Conservation (phyloP, 2,888 invertebrate species). For the Anaspis maculata region DNA sequence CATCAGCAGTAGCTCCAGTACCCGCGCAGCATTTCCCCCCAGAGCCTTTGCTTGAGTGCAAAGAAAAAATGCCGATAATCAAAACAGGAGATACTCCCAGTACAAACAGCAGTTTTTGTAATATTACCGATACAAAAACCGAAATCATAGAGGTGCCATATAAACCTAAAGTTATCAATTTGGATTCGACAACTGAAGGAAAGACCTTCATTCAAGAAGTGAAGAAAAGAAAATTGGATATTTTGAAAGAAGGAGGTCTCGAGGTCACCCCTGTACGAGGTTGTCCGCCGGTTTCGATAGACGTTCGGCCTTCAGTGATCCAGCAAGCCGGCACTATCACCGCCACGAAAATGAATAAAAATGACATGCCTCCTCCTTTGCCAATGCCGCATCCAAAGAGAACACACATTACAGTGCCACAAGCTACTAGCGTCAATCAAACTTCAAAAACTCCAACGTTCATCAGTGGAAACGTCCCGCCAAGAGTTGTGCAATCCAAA, state of each 20-base stretch:
- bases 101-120: too few relatives aligned
- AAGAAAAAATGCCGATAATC: slow-evolving; percentile 48
- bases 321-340: slow-evolving; percentile 23
- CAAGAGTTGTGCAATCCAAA: slow-evolving; percentile 54
- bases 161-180: slow-evolving; percentile 53
- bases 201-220: slow-evolving; percentile 35
- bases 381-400: slow-evolving; percentile 35
- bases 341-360: slow-evolving; percentile 15
- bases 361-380: slow-evolving; percentile 31
- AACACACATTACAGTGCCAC: slow-evolving; percentile 44
- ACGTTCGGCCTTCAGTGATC: slow-evolving; percentile 35
- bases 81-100: slow-evolving; percentile 24
- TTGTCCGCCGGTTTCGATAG: slow-evolving; percentile 25
- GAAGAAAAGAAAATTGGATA: slow-evolving; percentile 64
- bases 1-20: slow-evolving; percentile 39
- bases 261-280: slow-evolving; percentile 62
- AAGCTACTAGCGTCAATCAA: slow-evolving; percentile 17
- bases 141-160: slow-evolving; percentile 41
- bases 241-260: slow-evolving; percentile 64
- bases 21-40: slow-evolving; percentile 35
- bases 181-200: slow-evolving; percentile 40
- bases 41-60: slow-evolving; percentile 45
- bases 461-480: slow-evolving; percentile 35
- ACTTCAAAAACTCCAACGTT: slow-evolving; percentile 11
- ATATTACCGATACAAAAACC: too few relatives aligned